Evolutionary conservation across 1,140 invertebrate genomes (phyloP).

Genomic region (Lutraria rhynchaena): DNA sequence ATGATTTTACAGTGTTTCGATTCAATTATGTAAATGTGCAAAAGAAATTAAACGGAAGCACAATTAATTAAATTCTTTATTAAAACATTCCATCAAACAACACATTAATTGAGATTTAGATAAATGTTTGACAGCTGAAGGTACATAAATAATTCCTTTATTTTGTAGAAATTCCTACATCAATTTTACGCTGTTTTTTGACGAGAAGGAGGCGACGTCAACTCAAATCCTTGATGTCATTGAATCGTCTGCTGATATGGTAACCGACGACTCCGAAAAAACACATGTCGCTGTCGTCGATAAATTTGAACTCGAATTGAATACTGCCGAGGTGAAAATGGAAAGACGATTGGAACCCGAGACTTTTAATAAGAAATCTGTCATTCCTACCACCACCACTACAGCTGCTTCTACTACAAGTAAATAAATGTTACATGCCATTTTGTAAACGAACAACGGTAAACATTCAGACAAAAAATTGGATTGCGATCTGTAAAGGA

Average conservation of each 20-base stretch:
- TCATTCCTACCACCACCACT: background rate
- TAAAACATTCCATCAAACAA: too few relatives aligned
- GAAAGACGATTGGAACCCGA: constrained; percentile 49
- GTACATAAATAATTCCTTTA: too few relatives aligned
- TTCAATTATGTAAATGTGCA: too few relatives aligned
- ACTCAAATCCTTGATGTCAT: constrained; percentile 45
- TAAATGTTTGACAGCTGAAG: too few relatives aligned
- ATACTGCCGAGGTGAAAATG: constrained; percentile 34
- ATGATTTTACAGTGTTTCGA: too few relatives aligned
- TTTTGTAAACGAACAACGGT: too few relatives aligned
- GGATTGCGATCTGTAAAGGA: too few relatives aligned
- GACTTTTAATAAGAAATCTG: constrained; percentile 50
- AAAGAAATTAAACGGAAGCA: too few relatives aligned
- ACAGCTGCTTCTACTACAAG: background rate
- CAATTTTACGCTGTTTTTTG: constrained; percentile 58
- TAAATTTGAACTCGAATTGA: constrained; percentile 46
- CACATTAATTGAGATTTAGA: too few relatives aligned
- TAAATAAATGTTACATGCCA: background rate
- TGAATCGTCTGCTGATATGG: constrained; percentile 30
- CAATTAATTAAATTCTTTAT: too few relatives aligned
- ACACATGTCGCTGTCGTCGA: constrained; percentile 35
- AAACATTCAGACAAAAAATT: too few relatives aligned
- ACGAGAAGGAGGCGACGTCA: constrained; percentile 38
- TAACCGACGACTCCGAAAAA: background rate
- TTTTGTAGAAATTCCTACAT: constrained; percentile 42